Base-by-base conservation (phyloP, 64 coral and sea anemone species). In the Stichodactyla helianthus region DNA sequence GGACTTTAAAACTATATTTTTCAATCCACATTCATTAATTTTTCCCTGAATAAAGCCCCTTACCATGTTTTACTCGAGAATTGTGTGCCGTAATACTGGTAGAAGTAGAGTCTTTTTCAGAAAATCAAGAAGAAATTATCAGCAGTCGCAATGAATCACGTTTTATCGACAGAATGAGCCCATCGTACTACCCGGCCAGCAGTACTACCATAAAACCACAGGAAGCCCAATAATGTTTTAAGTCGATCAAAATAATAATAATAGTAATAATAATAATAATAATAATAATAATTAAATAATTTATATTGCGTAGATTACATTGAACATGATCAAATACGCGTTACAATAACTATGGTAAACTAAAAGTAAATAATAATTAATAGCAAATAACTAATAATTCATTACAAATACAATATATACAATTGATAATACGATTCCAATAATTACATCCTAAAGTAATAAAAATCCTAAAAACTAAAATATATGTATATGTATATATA, bases 141-240 rank as follows among this genome's bases (percentile, higher is more conserved):
- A 4, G 25, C 25, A 31, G 11, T 74, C 11, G 9, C 78, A 79
- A 81, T 53, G 78, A 81, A 81, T 81, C 78, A 81, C 78, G 78
- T 54, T 81, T 65, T 81, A 52, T 81, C 5, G 25, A 71, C 20
- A 51, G 23, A 81, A 54, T 81, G 78, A 81, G 78, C 78, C 6
- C 44, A 51, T 53, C 50, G 52, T 19, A 19, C 50, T 23, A 52
- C 16, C 6, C 9, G 18, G 53, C 50, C 78, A 81, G 78, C 78
- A 81, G 0, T 7, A 8, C 54, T 54, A n/a, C 77, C 78, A 79
- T 52, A 10, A 81, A 17, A 81, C 26, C 78, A 81, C 78, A 81
- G 78, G 78, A 81, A 54, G 16, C 78, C 78, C 78, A 81, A 74
- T 68, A 68, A 6, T 68, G 19, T 68, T 44, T 56, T 11, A 56